These are phyloP conservation scores for Dreissena polymorpha DNA, from an alignment of 1,140 invertebrate genomes.

Conservation along the genomic window DNA sequence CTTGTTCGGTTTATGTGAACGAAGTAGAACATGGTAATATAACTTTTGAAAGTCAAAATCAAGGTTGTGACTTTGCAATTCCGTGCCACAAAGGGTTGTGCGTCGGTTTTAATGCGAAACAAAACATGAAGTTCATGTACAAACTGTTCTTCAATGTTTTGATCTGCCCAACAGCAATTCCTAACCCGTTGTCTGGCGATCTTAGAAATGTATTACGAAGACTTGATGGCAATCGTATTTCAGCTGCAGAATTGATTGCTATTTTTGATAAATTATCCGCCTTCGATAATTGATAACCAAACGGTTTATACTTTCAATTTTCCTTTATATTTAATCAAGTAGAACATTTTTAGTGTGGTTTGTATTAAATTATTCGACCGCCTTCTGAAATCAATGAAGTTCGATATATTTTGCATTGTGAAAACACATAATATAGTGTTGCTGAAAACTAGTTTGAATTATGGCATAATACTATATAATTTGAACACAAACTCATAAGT, in stretches of 20 bases:
- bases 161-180: conserved; percentile 67
- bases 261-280: too few relatives aligned
- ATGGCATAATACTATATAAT: too few relatives aligned
- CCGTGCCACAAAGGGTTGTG: conserved; percentile 71
- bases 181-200: conserved; percentile 45
- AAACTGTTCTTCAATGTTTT: conserved; percentile 71
- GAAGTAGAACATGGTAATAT: conserved; percentile 41
- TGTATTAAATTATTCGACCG: too few relatives aligned
- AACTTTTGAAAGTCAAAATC: not conserved
- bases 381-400: too few relatives aligned
- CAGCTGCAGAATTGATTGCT: conserved; percentile 1
- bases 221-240: conserved; percentile 18
- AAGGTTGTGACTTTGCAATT: conserved; percentile 68
- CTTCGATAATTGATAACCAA: too few relatives aligned
- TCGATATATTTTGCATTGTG: too few relatives aligned
- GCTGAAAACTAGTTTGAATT: too few relatives aligned
- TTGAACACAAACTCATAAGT: too few relatives aligned
- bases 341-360: too few relatives aligned
- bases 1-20: conserved; percentile 62
- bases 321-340: too few relatives aligned
- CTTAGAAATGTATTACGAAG: conserved; percentile 6
- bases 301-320: too few relatives aligned
- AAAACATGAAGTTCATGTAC: conserved; percentile 75
- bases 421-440: too few relatives aligned
- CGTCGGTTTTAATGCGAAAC: conserved; percentile 75